Evolutionary conservation across 2,888 invertebrate genomes (phyloP), one percentile per base, ranked within the genome.

Genomic region (Neoascia interrupta): DNA sequence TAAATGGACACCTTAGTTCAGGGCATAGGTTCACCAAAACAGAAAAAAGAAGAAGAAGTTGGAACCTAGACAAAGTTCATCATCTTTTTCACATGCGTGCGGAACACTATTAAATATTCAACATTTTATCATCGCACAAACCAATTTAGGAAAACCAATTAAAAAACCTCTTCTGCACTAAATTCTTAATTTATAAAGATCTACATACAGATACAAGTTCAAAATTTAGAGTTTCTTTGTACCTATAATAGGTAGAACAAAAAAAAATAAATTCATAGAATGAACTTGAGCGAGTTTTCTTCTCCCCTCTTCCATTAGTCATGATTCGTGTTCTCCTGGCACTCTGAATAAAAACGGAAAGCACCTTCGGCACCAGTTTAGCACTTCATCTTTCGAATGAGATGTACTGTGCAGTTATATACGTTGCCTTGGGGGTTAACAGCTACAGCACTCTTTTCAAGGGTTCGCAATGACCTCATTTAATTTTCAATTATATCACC

Each of bases 401-500:
- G 49, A 58, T 47, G 53, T 61, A 53, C 60, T 28, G 26, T 61
- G 34, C 5, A 41, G 68, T n/a, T 4, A 6, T n/a, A n/a, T 60
- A 43, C n/a, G 60, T 69, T 61, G 39, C 15, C 19, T 26, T 2
- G 5, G 54, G 56, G 63, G 51, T 63, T 69, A 49, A 68, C 54
- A 68, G 34, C 28, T 41, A 53, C 23, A 58, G 28, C 26, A 39
- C 56, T 47, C 37, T 36, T 36, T 60, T 60, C 43, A 43, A 37
- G 28, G 51, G 34, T 54, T 60, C 26, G 23, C 49, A 37, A 47
- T 60, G 72, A 49, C 60, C 60, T 66, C 60, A 66, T 72, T 79
- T 79, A 60, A 72, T 66, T 79, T 72, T 72, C 72, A 79, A 72
- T 72, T 66, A 72, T 72, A 41, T 41, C 18, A 64, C 76, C 53